These are phyloP conservation scores for Neolamprologus kungweensis DNA, from an alignment of 2,113 vertebrate species.

Conservation along the genomic window DNA sequence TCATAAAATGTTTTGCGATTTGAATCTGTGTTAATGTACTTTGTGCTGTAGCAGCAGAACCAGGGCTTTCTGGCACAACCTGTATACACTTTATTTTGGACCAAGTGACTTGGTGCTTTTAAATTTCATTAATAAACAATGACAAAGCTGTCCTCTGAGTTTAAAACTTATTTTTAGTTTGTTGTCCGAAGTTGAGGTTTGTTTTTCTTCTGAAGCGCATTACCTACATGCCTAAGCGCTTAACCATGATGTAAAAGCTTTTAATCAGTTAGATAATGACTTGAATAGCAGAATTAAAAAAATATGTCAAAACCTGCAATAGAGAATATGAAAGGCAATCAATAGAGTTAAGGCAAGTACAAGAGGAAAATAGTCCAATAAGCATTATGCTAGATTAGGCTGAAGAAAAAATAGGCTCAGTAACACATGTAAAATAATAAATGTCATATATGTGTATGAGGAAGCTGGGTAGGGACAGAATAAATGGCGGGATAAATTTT, in stretches of 20 bases:
- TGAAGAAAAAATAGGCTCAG: background rate
- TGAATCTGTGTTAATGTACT: background rate
- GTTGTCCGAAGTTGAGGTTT: background rate
- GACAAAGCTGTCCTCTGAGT: background rate
- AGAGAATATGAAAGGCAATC: background rate
- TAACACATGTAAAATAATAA: background rate
- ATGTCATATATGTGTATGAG: background rate
- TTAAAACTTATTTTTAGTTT: background rate
- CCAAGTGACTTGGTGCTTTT: constrained; percentile 8
- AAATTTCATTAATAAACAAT: constrained; percentile 45
- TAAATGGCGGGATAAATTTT: background rate
- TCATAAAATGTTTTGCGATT: background rate
- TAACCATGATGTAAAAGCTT: background rate
- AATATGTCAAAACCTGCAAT: background rate
- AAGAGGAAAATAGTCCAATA: background rate
- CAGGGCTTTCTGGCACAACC: background rate
- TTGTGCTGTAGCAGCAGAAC: background rate
- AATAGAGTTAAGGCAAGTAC: background rate
- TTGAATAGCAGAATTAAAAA: background rate
- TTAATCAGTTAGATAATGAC: background rate
- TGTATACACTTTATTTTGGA: background rate
- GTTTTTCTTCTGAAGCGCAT: background rate
- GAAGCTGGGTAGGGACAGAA: background rate
- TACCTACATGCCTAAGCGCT: background rate
- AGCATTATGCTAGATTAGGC: background rate